Evolutionary conservation across 1,140 invertebrate genomes (phyloP).

Genomic region (Cherax destructor): DNA sequence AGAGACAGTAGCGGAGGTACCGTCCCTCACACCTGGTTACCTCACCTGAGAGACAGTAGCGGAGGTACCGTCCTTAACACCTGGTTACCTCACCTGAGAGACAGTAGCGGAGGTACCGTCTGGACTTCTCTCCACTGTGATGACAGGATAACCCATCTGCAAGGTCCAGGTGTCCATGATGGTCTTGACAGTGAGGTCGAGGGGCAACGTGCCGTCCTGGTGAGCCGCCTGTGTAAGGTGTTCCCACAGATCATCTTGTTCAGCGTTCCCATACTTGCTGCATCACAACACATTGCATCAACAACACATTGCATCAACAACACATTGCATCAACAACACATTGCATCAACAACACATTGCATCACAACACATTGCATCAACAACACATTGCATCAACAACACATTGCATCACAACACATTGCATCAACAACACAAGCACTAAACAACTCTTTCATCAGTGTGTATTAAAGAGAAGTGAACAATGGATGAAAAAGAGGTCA

Average conservation of each 20-base stretch:
- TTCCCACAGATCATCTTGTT: constrained; percentile 47
- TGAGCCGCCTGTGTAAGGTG: constrained; percentile 46
- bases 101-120: constrained; percentile 37
- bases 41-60: constrained; percentile 49
- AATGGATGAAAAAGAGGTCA: not conserved
- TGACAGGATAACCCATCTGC: constrained; percentile 59
- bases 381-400: not conserved
- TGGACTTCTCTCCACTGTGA: constrained; percentile 37
- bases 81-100: constrained; percentile 28
- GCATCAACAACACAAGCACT: not conserved
- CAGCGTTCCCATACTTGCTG: constrained; percentile 36
- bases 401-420: not conserved
- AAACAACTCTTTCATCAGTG: too few relatives aligned
- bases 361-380: not conserved
- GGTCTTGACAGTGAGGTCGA: constrained; percentile 41
- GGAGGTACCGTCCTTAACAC: constrained; percentile 24
- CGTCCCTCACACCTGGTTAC: not conserved
- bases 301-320: too few relatives aligned
- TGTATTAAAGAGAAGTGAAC: too few relatives aligned
- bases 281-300: not conserved
- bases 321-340: not conserved
- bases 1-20: constrained; percentile 35
- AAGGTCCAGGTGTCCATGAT: constrained; percentile 63
- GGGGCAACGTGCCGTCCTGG: constrained; percentile 28
- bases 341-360: too few relatives aligned